Percentiles rank a stretch among this genome's conserved stretches.
Evolutionary conservation across 2,797 vertebrate species (phyloP).

Genomic region (Clarias laeviceps): DNA sequence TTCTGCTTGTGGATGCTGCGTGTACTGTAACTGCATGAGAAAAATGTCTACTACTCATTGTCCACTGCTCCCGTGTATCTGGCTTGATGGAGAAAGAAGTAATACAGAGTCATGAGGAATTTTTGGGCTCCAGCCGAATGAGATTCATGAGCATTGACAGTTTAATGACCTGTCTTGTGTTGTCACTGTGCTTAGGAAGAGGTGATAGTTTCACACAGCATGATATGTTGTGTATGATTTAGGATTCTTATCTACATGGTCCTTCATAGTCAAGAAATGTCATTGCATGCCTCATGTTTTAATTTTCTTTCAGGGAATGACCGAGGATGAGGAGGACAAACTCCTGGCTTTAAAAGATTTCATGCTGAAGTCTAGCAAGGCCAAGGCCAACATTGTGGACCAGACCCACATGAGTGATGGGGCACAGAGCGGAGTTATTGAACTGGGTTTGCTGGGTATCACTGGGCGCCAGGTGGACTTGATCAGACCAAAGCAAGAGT

Average conservation of each 20-base stretch:
- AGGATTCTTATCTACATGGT: neutral
- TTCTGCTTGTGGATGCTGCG: no score
- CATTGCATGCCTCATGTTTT: neutral
- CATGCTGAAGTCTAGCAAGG: conserved; percentile 97
- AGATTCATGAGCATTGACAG: neutral
- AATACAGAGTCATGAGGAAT: neutral
- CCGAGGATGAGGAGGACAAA: conserved; percentile 94
- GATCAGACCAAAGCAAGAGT: conserved; percentile 86
- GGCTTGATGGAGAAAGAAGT: neutral
- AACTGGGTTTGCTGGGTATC: conserved; percentile 84
- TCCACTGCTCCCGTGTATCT: neutral
- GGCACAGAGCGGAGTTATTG: conserved; percentile 86
- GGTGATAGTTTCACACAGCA: neutral
- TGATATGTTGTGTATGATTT: neutral
- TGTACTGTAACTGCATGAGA: no score
- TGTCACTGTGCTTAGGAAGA: neutral
- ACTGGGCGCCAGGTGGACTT: conserved; percentile 92
- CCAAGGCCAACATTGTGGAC: conserved; percentile 93
- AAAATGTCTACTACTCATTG: neutral
- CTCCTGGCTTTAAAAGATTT: conserved; percentile 95
- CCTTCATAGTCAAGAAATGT: neutral
- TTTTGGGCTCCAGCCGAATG: neutral
- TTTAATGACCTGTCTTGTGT: neutral
- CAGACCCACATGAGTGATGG: conserved; percentile 88
- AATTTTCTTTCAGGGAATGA: conserved; percentile 85